Base-by-base conservation (phyloP, 2,888 invertebrate genomes). In the Drosophila neotestacea region DNA sequence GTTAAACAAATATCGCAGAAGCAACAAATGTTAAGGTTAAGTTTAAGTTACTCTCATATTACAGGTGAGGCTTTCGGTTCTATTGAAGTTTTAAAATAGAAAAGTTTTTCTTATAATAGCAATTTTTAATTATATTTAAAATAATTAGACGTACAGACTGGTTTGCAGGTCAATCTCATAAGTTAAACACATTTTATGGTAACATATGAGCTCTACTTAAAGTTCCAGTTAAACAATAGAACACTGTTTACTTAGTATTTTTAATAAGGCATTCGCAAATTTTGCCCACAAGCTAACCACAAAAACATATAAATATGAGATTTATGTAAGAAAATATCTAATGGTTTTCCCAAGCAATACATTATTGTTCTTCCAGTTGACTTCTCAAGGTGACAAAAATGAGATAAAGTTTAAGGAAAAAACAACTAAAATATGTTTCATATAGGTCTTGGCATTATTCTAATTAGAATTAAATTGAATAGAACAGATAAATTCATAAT, bases 291-390 rank as follows among this genome's bases (percentile, higher is more conserved):
- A 10, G 16, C 22, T 22, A 22, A 36, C 50, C 50, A 22, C 22
- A 50, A 34, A 34, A 34, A 34, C 50, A 6, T 22, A 50, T 50
- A 16, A 22, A 50, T 11, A 22, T 22, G 11, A 22, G 22, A 50
- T 50, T 50, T 50, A 50, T 50, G 50, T 48, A 50, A 48, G 16
- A 48, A 22, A 6, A 48, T 5, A 32, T 13, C 30, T 9, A 47
- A 30, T 2, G 9, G n/a, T 22, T 48, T 11, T 16, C 6, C 32
- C 5, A 42, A 27, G 42, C 22, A 27, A 27, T 22, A 42, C 1
- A 22, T 27, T 9, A 42, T 4, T 9, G 32, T 32, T 32, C 10
- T 34, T 1, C 9, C 6, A 30, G 0, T 6, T 13, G 5, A 48
- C 16, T 5, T 11, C 34, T n/a, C 4, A 48, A 32, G 32, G 13